These are phyloP conservation scores for Agonum fuliginosum DNA, from an alignment of 2,888 invertebrate genomes.

Conservation along the genomic window DNA sequence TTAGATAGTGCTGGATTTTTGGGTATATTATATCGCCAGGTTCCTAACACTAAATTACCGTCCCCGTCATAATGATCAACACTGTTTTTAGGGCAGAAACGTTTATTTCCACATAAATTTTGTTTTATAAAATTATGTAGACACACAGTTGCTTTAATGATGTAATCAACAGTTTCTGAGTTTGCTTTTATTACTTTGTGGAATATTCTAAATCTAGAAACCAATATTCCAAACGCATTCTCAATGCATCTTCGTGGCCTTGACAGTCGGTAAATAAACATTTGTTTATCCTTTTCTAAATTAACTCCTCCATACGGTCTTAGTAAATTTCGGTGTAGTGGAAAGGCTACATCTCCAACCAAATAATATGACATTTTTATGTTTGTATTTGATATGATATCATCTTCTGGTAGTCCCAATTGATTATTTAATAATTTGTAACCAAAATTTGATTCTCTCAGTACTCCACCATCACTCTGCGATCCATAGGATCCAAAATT, in stretches of 20 bases:
- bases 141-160: background rate
- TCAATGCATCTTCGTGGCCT: conserved; percentile 39
- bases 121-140: background rate
- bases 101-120: no score
- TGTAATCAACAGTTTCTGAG: background rate
- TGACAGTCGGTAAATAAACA: conserved; percentile 48
- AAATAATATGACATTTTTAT: conserved; percentile 51
- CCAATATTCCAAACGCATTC: conserved; percentile 56
- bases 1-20: no score
- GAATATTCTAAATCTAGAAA: conserved; percentile 5
- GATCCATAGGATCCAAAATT: conserved; percentile 63
- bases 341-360: conserved; percentile 56
- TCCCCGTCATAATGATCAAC: no score
- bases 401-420: conserved; percentile 28
- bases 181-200: background rate
- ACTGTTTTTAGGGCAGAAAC: no score
- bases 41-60: no score
- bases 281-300: background rate
- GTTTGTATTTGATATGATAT: conserved; percentile 43
- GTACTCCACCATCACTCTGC: conserved; percentile 61
- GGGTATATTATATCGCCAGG: no score
- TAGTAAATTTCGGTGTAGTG: conserved; percentile 50
- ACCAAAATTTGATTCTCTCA: conserved; percentile 34
- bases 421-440: conserved; percentile 39
- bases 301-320: conserved; percentile 49